phyloP scores from a whole-genome alignment of 1,140 invertebrate species.

The Pentalonia nigronervosa region DNA sequence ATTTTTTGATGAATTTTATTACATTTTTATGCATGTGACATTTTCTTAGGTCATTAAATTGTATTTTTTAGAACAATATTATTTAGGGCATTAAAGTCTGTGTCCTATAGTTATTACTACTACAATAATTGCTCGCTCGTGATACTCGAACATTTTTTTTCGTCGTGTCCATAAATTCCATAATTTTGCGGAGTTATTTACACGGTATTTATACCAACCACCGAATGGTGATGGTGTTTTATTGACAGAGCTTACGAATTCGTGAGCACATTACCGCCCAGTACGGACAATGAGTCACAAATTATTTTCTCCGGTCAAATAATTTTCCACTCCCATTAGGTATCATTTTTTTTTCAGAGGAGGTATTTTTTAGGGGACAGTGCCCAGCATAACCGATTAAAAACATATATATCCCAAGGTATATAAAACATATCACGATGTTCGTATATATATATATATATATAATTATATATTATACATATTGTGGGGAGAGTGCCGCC shows the following conservation, averaged over 20 bases:
- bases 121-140: neutral
- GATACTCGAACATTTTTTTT: neutral
- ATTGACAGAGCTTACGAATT: neutral
- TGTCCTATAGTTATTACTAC: neutral
- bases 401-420: conserved; percentile 18
- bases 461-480: neutral
- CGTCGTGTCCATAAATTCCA: neutral
- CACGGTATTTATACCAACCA: neutral
- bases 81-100: neutral
- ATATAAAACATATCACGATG: neutral
- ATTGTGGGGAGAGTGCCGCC: neutral
- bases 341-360: neutral
- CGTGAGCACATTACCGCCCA: neutral
- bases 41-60: neutral
- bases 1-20: neutral
- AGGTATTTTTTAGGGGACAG: neutral
- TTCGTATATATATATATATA: neutral
- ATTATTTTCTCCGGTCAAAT: conserved; percentile 36
- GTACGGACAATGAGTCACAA: neutral
- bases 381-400: conserved; percentile 27
- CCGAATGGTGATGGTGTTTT: neutral
- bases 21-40: neutral
- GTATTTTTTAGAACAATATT: neutral
- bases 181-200: neutral
- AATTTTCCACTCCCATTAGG: neutral